Percentiles rank a stretch among this genome's conserved stretches.
Evolutionary conservation across 2,888 invertebrate genomes (phyloP).

Genomic region (Bombylius discolor): DNA sequence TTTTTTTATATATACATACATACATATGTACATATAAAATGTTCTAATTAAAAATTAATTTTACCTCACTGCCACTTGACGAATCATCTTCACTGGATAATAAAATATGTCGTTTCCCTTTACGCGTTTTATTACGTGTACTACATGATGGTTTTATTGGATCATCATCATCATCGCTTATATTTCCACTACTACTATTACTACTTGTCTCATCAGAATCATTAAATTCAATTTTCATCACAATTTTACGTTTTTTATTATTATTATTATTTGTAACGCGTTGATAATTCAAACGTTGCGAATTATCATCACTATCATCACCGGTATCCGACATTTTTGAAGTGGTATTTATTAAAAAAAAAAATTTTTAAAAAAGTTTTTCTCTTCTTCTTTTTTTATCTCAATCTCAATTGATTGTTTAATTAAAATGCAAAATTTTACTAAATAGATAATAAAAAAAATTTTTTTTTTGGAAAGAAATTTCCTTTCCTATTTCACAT

Average conservation of each 20-base stretch:
- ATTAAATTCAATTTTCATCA: conserved; percentile 34
- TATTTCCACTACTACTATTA: conserved; percentile 12
- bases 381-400: background rate
- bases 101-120: background rate
- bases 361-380: too few relatives aligned
- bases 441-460: too few relatives aligned
- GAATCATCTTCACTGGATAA: conserved; percentile 13
- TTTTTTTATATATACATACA: background rate
- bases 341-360: background rate
- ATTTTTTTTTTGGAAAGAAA: too few relatives aligned
- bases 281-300: background rate
- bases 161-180: conserved; percentile 9
- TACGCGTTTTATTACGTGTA: background rate
- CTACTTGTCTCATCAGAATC: conserved; percentile 23
- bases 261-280: conserved; percentile 3
- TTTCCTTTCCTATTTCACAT: too few relatives aligned
- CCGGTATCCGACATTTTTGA: conserved; percentile 12
- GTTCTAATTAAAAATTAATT: background rate
- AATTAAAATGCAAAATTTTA: too few relatives aligned
- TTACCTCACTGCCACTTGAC: conserved; percentile 32
- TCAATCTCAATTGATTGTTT: too few relatives aligned
- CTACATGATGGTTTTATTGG: background rate
- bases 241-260: conserved; percentile 27
- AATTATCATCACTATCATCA: conserved; percentile 10
- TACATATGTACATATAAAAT: too few relatives aligned